Conservation (phyloP, 1,140 invertebrate genomes). For the Sitodiplosis mosellana region DNA sequence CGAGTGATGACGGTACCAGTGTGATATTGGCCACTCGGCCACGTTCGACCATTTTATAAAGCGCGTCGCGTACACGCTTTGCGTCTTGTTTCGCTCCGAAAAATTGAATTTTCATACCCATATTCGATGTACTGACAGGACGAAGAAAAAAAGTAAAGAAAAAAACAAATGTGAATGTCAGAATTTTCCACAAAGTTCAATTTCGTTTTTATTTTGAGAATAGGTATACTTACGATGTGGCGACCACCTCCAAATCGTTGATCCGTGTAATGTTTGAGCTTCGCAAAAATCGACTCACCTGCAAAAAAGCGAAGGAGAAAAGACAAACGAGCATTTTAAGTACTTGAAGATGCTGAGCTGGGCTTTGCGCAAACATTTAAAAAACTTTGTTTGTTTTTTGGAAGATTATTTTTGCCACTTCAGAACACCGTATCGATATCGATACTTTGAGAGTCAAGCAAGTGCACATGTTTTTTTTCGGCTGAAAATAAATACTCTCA, state of each 20-base stretch:
- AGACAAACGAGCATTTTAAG: too few relatives aligned
- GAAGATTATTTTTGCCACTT: too few relatives aligned
- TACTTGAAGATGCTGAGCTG: too few relatives aligned
- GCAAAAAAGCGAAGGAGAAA: constrained; percentile 20
- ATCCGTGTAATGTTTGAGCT: constrained; percentile 44
- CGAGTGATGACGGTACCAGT: constrained; percentile 36
- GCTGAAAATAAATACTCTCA: too few relatives aligned
- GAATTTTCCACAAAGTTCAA: too few relatives aligned
- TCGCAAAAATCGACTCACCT: constrained; percentile 43
- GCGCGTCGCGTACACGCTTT: constrained; percentile 35
- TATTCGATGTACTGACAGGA: constrained; percentile 28
- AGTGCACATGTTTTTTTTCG: too few relatives aligned
- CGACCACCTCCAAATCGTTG: constrained; percentile 45
- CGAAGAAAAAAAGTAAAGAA: constrained; percentile 2
- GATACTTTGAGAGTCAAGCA: too few relatives aligned
- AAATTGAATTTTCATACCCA: constrained; percentile 43
- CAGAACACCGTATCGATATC: too few relatives aligned
- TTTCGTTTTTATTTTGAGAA: too few relatives aligned
- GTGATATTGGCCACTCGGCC: constrained; percentile 40
- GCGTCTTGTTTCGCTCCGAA: constrained; percentile 37
- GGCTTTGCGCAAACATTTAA: too few relatives aligned
- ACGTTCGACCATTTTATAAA: constrained; percentile 38
- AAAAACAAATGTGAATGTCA: constrained; percentile 1
- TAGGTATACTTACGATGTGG: constrained; percentile 36
- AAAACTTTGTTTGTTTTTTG: too few relatives aligned